Base-by-base conservation (phyloP, 2,888 invertebrate species). In the Stenichneumon culpator region DNA sequence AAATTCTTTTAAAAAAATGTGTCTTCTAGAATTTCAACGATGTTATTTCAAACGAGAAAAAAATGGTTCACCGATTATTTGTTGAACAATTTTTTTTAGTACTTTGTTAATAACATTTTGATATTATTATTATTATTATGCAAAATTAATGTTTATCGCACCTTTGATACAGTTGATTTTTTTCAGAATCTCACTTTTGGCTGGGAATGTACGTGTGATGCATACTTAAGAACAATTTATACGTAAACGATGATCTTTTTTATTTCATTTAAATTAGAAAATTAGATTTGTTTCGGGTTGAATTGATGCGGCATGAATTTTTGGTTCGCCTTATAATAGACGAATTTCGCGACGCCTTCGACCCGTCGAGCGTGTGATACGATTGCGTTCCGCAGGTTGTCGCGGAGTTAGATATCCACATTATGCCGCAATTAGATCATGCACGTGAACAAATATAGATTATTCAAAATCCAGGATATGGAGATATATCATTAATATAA, bases 401-500 rank as follows among this genome's bases (percentile, higher is more conserved):
- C 32, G 60, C 16, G 32, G 14, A 25, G 22, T 57, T 57, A 57
- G 57, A 22, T 57, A 57, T 22, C 25, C 25, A 57, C 44, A 57
- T 57, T 57, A 57, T 25, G 6, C 22, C 22, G 57, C 25, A 63
- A 63, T 63, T 63, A 32, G 6, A 63, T 63, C 16, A 9, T 28
- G 32, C 32, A n/a, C 11, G 16, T n/a, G 32, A 63, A 63, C 63
- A 63, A 63, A 63, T 63, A 28, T 32, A 63, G 36, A 36, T 65
- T 36, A 28, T 7, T 19, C 57, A 19, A 52, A 52, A 65, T 36
- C 11, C 14, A 14, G 28, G 25, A 65, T 19, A 28, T 65, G 28
- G 57, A 16, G 22, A 75, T 75, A 6, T 28, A 67, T 67, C 32
- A 52, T 75, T 75, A 52, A 25, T 22, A 36, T n/a, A 32, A 9